Evolutionary conservation across 1,140 invertebrate species (phyloP).

Genomic region (Drosophila kurseongensis): DNA sequence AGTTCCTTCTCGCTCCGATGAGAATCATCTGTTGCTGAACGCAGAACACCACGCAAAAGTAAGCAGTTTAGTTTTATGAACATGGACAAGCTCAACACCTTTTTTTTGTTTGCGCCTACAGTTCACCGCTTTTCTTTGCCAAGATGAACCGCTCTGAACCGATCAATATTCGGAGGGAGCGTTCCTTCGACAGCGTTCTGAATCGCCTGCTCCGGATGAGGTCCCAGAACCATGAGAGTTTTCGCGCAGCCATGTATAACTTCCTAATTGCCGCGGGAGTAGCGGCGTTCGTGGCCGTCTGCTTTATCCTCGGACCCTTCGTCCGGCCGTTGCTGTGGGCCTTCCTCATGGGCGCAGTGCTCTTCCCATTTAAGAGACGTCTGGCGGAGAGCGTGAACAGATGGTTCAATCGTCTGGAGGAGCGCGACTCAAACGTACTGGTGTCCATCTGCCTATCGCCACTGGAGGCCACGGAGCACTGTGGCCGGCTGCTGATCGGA

Average conservation of each 20-base stretch:
- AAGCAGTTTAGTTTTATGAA: constrained; percentile 24
- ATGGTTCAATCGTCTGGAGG: constrained; percentile 88
- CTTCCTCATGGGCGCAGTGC: constrained; percentile 93
- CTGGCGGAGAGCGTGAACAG: constrained; percentile 87
- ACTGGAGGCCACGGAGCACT: constrained; percentile 88
- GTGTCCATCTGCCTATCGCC: constrained; percentile 90
- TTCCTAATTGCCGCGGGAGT: constrained; percentile 90
- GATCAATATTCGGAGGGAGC: constrained; percentile 75
- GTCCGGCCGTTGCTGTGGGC: constrained; percentile 97
- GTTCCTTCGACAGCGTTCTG: constrained; percentile 82
- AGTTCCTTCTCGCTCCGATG: constrained; percentile 14
- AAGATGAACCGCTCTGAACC: constrained; percentile 77
- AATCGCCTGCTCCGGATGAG: constrained; percentile 74
- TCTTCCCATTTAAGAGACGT: constrained; percentile 93
- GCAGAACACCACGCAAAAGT: constrained; percentile 16
- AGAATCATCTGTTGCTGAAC: constrained; percentile 24
- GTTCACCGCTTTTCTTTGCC: constrained; percentile 3
- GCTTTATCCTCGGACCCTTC: constrained; percentile 92
- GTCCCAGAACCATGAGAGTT: constrained; percentile 83
- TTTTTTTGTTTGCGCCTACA: constrained; percentile 10
- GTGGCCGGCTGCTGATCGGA: constrained; percentile 88
- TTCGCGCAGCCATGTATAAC: constrained; percentile 95
- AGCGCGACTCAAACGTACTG: constrained; percentile 86
- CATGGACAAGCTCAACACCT: neutral
- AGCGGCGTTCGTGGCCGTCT: constrained; percentile 92